Conservation (phyloP, 92 coral and sea anemone species). For the Palythoa heliodiscus region DNA sequence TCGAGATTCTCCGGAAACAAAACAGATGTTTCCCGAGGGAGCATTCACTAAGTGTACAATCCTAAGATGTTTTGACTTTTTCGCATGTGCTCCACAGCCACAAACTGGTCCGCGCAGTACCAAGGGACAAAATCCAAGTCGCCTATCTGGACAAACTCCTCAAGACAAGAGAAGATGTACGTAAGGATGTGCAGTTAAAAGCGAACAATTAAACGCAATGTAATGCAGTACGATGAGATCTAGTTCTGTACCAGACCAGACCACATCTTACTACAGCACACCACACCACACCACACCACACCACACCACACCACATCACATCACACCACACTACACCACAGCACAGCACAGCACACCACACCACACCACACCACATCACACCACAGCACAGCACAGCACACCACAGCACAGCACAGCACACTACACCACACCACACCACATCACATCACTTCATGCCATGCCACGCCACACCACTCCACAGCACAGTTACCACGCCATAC, state of each 20-base stretch:
- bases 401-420: background rate
- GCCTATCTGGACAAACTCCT: constrained; percentile 68
- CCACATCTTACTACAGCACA: background rate
- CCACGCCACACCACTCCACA: too few relatives aligned
- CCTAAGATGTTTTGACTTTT: too few relatives aligned
- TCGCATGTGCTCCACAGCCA: constrained; percentile 30
- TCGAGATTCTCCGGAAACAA: too few relatives aligned
- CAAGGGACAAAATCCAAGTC: constrained; percentile 61
- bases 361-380: too few relatives aligned
- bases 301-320: background rate
- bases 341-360: background rate
- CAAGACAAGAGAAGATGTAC: constrained; percentile 60
- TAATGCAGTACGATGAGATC: too few relatives aligned
- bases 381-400: too few relatives aligned
- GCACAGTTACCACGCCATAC: background rate
- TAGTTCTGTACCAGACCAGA: too few relatives aligned
- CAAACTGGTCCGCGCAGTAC: constrained; percentile 66
- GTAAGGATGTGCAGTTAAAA: background rate
- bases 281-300: background rate
- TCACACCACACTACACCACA: too few relatives aligned
- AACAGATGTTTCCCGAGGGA: too few relatives aligned
- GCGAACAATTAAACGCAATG: background rate
- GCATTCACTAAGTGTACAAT: too few relatives aligned
- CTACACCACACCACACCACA: background rate
- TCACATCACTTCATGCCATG: background rate